Percentiles rank a stretch among this genome's conserved stretches.
Conservation (phyloP, 2,888 invertebrate genomes). For the Lasius fuliginosus region DNA sequence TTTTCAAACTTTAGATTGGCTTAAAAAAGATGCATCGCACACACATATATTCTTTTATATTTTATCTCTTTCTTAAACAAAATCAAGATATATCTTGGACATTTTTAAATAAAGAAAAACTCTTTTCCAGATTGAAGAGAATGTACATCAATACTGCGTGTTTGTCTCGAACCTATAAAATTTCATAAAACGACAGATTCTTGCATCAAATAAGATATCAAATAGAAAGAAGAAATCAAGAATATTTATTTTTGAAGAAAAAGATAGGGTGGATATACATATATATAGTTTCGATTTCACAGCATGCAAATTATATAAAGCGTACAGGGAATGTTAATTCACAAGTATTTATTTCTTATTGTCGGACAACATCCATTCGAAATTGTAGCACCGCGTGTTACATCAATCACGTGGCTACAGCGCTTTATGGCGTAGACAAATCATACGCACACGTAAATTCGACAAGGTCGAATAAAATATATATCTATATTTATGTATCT, state of each 20-base stretch:
- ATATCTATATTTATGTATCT: conserved; percentile 15
- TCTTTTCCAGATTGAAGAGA: neutral
- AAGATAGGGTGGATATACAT: neutral
- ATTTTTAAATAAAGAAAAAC: neutral
- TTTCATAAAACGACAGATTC: neutral
- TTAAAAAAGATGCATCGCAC: neutral
- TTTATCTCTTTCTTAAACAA: neutral
- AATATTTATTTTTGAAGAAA: neutral
- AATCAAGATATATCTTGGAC: neutral
- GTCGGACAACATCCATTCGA: conserved; percentile 79
- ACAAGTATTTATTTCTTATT: conserved; percentile 81
- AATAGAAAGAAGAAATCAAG: neutral
- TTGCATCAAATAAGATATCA: neutral
- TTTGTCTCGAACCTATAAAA: neutral
- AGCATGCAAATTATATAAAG: conserved; percentile 20
- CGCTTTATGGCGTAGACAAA: conserved; percentile 43
- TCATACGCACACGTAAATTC: conserved; percentile 61
- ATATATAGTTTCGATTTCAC: neutral
- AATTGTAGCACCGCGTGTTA: conserved; percentile 53
- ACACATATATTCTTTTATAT: neutral
- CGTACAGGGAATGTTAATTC: conserved; percentile 65
- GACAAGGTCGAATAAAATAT: conserved; percentile 55
- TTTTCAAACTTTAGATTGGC: neutral
- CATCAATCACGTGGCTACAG: conserved; percentile 35
- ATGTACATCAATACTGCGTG: neutral